Evolutionary conservation across 2,113 vertebrate species (phyloP).

Genomic region (Greenwoodochromis staneri): DNA sequence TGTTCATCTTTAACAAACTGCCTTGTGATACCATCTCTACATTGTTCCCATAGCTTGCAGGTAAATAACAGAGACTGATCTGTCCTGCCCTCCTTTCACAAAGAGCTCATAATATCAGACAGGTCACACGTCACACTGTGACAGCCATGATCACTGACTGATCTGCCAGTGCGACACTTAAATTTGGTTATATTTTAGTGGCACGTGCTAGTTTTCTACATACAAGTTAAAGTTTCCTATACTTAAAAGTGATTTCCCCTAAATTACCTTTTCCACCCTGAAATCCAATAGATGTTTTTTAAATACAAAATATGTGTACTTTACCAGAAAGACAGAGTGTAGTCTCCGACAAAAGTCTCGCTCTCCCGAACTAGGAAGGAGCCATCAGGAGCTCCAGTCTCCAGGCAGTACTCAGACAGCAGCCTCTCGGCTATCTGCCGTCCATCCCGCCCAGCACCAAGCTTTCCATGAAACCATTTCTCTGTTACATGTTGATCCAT

Average conservation of each 20-base stretch:
- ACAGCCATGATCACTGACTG: neutral
- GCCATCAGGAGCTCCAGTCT: conserved; percentile 90
- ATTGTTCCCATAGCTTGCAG: neutral
- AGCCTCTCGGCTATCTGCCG: conserved; percentile 93
- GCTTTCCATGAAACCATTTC: conserved; percentile 97
- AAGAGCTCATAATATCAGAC: neutral
- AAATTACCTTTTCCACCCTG: neutral
- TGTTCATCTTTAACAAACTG: neutral
- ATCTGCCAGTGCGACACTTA: neutral
- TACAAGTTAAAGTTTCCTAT: neutral
- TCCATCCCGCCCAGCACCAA: conserved; percentile 89
- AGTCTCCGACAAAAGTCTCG: conserved; percentile 96
- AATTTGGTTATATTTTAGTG: neutral
- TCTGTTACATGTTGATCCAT: conserved; percentile 90
- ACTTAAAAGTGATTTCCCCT: neutral
- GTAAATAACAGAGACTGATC: neutral
- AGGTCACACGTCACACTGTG: neutral
- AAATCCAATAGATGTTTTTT: neutral
- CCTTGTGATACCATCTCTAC: neutral
- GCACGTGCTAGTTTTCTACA: neutral
- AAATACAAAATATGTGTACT: neutral
- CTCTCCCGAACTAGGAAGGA: conserved; percentile 97
- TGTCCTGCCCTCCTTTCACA: neutral
- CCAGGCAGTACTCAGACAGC: conserved; percentile 89
- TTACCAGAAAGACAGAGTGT: conserved; percentile 98